phyloP scores from a whole-genome alignment of 2,113 vertebrate genomes.

The Odocoileus hemionus region DNA sequence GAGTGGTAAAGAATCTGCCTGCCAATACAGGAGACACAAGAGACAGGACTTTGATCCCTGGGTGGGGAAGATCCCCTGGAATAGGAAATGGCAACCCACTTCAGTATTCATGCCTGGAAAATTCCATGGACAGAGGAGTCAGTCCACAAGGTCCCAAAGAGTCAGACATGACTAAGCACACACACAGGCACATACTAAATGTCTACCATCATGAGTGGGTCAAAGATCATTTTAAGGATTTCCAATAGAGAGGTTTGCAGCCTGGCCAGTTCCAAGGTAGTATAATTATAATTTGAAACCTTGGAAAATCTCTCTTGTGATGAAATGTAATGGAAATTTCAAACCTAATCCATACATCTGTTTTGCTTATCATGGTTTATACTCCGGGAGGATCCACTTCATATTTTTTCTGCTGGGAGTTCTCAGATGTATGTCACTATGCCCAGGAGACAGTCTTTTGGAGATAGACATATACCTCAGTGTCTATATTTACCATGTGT shows the following conservation, averaged over 20 bases:
- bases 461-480: neutral
- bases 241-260: neutral
- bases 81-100: neutral
- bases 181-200: neutral
- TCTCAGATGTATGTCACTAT: neutral
- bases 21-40: neutral
- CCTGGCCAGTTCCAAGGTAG: neutral
- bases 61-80: neutral
- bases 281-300: neutral
- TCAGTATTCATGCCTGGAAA: neutral
- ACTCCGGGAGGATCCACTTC: neutral
- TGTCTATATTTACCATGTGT: neutral
- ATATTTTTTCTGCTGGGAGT: neutral
- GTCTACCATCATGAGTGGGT: neutral
- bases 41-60: neutral
- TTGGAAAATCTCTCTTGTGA: neutral
- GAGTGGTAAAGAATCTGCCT: neutral
- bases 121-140: neutral
- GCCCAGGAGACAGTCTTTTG: neutral
- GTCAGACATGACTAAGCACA: neutral
- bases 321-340: neutral
- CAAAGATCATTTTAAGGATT: neutral
- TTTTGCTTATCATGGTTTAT: neutral
- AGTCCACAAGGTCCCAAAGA: neutral
- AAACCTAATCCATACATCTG: neutral